Base-by-base conservation (phyloP, 2,888 invertebrate species). In the Magallana nippona region DNA sequence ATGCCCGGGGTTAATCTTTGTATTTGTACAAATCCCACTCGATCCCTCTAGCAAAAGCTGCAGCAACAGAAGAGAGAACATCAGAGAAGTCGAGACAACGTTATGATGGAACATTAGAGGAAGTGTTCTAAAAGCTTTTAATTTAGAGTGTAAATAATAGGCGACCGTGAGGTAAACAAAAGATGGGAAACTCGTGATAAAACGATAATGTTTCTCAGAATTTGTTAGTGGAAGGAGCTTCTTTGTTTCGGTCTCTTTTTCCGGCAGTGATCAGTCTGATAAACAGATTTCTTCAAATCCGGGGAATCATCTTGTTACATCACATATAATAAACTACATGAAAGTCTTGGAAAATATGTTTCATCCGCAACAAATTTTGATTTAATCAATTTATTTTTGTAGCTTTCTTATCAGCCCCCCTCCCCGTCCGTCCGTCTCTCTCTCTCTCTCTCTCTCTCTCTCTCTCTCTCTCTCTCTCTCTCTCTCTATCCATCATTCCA, bases 391-490 rank as follows among this genome's bases (percentile, higher is more conserved):
- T 71, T 27, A 13, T 27, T 32, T 27, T 71, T 71, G 27, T 27
- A 19, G 8, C 60, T 60, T n/a, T 22, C 17, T 44, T 27, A 44
- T 44, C 44, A 44, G 44, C 44, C 44, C 44, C 44, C 44, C 44
- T 8, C 44, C 32, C 32, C 32, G 2, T 77, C 13, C 22, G 19
- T 77, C 77, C 13, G 5, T 10, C 77, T 5, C 77, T 10, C 10
- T 77, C 77, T 77, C 77, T 77, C 77, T 77, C 77, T 77, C 77
- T 77, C 77, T 77, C 77, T 77, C 77, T 77, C 77, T 44, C 44
- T 44, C 44, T 77, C 77, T 77, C 77, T 77, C 77, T 77, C 77
- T 77, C 77, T 77, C 77, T 77, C 77, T 77, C 77, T 77, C 77
- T 77, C 77, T 77, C 77, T 77, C 77, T 44, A 5, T 8, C 44